These are phyloP conservation scores for Dendrocincla fuliginosa DNA, from an alignment of 2,797 vertebrate species.

Conservation along the genomic window DNA sequence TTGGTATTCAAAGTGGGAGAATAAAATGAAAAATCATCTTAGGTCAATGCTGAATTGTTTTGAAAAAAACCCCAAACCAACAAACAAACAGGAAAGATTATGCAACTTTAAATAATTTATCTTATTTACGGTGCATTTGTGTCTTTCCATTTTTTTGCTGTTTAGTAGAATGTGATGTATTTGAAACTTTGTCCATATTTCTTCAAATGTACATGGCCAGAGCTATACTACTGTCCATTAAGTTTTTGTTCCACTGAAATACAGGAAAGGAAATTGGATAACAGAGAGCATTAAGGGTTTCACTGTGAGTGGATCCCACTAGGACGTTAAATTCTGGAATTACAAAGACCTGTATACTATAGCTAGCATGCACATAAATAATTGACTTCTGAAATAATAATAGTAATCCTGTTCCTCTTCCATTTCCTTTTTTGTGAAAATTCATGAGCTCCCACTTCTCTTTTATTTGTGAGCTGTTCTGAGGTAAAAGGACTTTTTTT, in stretches of 20 bases:
- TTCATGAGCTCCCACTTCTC: background rate
- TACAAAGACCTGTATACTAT: background rate
- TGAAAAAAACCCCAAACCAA: background rate
- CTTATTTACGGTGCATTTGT: background rate
- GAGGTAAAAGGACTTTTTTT: background rate
- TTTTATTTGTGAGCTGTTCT: background rate
- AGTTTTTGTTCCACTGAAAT: conserved; percentile 48
- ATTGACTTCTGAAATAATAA: background rate
- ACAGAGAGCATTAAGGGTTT: conserved; percentile 18
- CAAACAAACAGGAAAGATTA: background rate
- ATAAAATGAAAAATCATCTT: background rate
- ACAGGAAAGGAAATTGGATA: conserved; percentile 51
- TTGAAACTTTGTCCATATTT: conserved; percentile 40
- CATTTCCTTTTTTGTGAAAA: background rate
- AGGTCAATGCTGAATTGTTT: background rate
- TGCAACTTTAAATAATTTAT: background rate
- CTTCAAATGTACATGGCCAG: conserved; percentile 18
- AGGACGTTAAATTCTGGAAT: background rate
- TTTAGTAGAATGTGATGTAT: background rate
- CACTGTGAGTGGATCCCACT: background rate
- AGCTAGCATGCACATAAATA: background rate
- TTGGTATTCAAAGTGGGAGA: background rate
- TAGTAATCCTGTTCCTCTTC: background rate
- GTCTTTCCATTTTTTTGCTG: conserved; percentile 23
- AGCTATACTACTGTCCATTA: background rate